These are phyloP conservation scores for Drosophila persimilis DNA, from an alignment of 1,140 invertebrate species.

Conservation along the genomic window DNA sequence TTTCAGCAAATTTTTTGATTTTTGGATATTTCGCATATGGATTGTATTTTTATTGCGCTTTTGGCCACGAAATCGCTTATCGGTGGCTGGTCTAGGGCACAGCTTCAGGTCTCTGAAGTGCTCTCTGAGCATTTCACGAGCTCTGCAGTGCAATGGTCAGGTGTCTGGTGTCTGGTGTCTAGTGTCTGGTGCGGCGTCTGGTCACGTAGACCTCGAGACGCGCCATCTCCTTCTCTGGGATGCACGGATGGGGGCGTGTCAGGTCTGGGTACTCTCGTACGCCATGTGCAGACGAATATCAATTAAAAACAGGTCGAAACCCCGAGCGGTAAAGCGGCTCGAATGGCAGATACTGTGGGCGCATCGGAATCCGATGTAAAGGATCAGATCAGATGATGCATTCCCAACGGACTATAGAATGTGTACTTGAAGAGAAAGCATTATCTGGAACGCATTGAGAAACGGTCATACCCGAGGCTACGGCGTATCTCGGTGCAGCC, in stretches of 20 bases:
- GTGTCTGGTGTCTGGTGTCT: background rate
- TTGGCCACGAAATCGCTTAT: slow-evolving; percentile 27
- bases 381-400: background rate
- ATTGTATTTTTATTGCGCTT: slow-evolving; percentile 45
- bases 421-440: no score
- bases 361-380: no score
- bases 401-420: no score
- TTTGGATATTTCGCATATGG: slow-evolving; percentile 26
- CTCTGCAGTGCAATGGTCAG: no score
- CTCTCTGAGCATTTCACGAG: background rate
- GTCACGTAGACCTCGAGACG: slow-evolving; percentile 23
- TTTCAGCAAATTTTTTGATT: background rate
- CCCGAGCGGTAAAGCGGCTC: no score
- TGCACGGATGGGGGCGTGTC: slow-evolving; percentile 16
- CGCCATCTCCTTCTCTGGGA: background rate
- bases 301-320: slow-evolving; percentile 1
- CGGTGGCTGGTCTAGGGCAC: slow-evolving; percentile 45
- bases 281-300: background rate
- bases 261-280: slow-evolving; percentile 9
- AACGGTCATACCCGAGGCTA: background rate
- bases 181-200: background rate
- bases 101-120: background rate
- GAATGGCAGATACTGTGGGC: no score
- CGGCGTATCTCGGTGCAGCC: background rate
- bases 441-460: no score